A percentile compares a stretch with the other conserved stretches of the same genome.
Conservation (phyloP, 2,797 vertebrate genomes). For the Triplophysa yarkandensis region DNA sequence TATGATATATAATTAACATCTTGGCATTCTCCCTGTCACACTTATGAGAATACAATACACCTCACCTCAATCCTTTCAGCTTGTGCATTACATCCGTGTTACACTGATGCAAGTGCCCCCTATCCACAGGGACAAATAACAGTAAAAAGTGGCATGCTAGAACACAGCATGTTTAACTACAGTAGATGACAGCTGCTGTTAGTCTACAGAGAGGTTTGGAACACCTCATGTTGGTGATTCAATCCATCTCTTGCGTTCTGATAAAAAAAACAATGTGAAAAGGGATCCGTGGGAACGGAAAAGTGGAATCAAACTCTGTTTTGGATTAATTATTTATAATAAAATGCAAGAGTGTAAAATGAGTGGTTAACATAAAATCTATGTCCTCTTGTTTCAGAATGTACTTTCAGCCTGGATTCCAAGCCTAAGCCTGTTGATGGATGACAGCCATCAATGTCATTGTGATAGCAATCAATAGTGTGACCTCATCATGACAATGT, state of each 20-base stretch:
- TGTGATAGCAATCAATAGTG: slow-evolving; percentile 34
- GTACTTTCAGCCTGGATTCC: not conserved
- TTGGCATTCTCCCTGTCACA: no score
- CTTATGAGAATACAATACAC: not conserved
- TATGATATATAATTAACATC: no score
- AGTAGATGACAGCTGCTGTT: not conserved
- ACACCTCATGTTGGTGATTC: not conserved
- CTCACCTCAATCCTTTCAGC: not conserved
- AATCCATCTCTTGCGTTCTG: not conserved
- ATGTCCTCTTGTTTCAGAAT: not conserved
- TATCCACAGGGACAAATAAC: not conserved
- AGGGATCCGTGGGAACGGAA: not conserved
- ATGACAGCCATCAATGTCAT: slow-evolving; percentile 30
- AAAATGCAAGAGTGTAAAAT: not conserved
- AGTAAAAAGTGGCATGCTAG: not conserved
- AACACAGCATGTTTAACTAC: not conserved
- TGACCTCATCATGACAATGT: slow-evolving; percentile 32
- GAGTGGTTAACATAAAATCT: not conserved
- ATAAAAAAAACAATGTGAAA: not conserved
- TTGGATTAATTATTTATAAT: not conserved
- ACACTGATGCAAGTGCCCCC: not conserved
- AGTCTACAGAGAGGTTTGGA: not conserved
- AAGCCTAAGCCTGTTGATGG: not conserved
- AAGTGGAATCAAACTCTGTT: not conserved
- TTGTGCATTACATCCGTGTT: not conserved